Percentiles rank a stretch among this genome's conserved stretches.
phyloP scores from a whole-genome alignment of 2,113 vertebrate genomes.

The Hippocampus zosterae region DNA sequence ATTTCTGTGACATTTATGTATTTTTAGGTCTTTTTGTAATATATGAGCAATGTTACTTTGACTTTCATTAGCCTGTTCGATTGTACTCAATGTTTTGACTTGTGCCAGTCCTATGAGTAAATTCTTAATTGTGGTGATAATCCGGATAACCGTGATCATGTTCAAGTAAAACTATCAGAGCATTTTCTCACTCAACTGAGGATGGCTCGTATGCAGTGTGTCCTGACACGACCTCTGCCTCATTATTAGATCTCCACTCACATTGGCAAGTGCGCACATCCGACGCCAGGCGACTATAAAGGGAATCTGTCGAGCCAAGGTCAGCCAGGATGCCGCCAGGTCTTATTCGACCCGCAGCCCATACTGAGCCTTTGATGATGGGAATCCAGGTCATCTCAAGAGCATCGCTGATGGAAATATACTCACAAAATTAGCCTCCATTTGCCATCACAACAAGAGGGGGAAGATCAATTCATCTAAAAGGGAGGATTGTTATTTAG shows the following conservation, averaged over 20 bases:
- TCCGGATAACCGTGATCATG: neutral
- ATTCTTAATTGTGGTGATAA: neutral
- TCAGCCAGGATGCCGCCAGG: neutral
- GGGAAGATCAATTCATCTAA: neutral
- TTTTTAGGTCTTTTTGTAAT: neutral
- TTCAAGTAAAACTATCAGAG: neutral
- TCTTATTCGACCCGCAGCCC: constrained; percentile 1
- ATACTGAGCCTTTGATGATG: neutral
- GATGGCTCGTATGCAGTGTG: neutral
- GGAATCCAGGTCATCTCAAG: neutral
- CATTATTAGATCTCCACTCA: neutral
- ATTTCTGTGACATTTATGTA: too few relatives aligned
- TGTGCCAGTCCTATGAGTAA: neutral
- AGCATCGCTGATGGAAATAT: neutral
- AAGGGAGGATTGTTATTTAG: neutral
- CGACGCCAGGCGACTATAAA: neutral
- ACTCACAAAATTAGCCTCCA: neutral
- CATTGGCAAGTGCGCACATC: neutral
- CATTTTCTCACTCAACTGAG: neutral
- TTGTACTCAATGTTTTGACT: neutral
- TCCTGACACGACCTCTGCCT: neutral
- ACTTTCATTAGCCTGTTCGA: neutral
- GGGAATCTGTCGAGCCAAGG: neutral
- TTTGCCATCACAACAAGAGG: neutral
- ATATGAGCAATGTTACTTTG: neutral